Conservation (phyloP, 2,888 invertebrate species). For the Acleris cristana region DNA sequence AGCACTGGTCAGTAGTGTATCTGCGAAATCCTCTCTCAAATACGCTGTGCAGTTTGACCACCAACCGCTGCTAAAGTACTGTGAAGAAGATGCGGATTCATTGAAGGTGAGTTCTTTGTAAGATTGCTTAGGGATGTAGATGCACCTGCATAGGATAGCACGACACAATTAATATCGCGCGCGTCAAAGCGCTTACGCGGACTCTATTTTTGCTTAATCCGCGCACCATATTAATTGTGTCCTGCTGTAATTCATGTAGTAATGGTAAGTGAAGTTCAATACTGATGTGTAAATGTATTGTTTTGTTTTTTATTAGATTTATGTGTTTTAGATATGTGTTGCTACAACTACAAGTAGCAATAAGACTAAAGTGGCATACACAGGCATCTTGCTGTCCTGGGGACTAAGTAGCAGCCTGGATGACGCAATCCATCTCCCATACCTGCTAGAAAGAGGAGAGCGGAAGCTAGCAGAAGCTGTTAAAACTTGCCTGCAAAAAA, state of each 20-base stretch:
- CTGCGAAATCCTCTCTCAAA: constrained; percentile 54
- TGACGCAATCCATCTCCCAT: constrained; percentile 67
- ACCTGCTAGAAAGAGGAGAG: constrained; percentile 74
- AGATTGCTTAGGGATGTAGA: neutral
- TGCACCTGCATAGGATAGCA: too few species aligned
- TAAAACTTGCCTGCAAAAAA: constrained; percentile 60
- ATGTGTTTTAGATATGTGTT: constrained; percentile 63
- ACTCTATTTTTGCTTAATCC: too few species aligned
- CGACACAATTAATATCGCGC: too few species aligned
- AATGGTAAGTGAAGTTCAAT: constrained; percentile 1
- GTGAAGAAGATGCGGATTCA: constrained; percentile 68
- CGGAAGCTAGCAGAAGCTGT: constrained; percentile 63
- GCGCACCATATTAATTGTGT: too few species aligned
- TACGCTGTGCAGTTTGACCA: constrained; percentile 64
- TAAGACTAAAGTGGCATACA: constrained; percentile 62
- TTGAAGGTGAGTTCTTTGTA: constrained; percentile 57
- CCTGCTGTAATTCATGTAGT: too few species aligned
- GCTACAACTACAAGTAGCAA: constrained; percentile 52
- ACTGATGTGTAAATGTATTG: neutral
- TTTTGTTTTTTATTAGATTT: constrained; percentile 9
- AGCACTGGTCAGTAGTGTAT: constrained; percentile 58
- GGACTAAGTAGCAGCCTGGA: constrained; percentile 56
- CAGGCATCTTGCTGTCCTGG: constrained; percentile 72
- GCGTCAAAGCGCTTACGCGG: too few species aligned
- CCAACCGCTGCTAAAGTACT: constrained; percentile 64